Evolutionary conservation across 2,797 vertebrate genomes (phyloP).

Genomic region (Artibeus lituratus): DNA sequence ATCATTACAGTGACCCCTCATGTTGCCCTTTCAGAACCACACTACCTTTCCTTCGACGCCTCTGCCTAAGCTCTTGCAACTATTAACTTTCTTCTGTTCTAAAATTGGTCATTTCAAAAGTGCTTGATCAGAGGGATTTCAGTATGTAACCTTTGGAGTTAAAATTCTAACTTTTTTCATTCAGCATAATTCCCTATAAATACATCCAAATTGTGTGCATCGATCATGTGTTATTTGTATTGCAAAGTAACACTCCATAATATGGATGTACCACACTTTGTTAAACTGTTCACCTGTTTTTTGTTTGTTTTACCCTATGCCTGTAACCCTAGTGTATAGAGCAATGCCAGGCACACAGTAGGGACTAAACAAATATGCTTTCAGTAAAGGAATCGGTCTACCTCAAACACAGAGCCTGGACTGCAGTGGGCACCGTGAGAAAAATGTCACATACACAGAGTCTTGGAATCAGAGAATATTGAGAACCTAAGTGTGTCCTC

Average conservation of each 20-base stretch:
- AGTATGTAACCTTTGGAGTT: not conserved
- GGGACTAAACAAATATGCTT: not conserved
- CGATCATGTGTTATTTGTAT: not conserved
- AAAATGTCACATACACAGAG: not conserved
- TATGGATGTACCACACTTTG: not conserved
- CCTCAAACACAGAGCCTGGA: not conserved
- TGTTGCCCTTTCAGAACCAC: not conserved
- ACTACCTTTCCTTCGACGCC: not conserved
- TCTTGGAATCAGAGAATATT: not conserved
- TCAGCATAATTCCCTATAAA: not conserved
- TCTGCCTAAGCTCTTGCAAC: not conserved
- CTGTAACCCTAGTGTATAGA: not conserved
- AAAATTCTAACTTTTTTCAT: not conserved
- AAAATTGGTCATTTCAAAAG: not conserved
- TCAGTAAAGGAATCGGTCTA: not conserved
- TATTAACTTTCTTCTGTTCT: not conserved
- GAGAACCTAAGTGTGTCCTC: not conserved
- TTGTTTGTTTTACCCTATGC: not conserved
- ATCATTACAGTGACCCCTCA: not conserved
- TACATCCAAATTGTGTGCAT: not conserved
- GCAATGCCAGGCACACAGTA: not conserved
- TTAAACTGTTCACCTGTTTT: not conserved
- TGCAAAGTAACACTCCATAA: not conserved
- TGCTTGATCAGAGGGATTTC: not conserved
- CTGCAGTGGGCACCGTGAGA: not conserved